These are phyloP conservation scores for Heloderma charlesbogerti DNA, from an alignment of 2,113 vertebrate species.

Conservation along the genomic window DNA sequence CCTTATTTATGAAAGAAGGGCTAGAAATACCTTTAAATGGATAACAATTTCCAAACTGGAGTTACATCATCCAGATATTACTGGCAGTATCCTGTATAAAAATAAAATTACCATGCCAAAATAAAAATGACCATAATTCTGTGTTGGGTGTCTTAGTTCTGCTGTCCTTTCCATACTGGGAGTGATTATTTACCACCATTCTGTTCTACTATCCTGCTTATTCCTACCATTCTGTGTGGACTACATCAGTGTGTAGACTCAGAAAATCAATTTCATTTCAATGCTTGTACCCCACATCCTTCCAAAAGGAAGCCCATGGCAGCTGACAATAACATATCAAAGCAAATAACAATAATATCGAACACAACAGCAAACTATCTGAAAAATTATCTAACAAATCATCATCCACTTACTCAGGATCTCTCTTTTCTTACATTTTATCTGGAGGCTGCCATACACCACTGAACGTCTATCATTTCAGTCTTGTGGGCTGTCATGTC, in stretches of 20 bases:
- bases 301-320: too few relatives aligned
- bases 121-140: neutral
- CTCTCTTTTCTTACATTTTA: neutral
- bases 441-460: neutral
- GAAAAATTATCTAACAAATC: too few relatives aligned
- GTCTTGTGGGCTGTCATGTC: neutral
- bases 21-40: neutral
- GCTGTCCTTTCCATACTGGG: neutral
- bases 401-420: neutral
- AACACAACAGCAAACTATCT: too few relatives aligned
- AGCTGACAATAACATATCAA: too few relatives aligned
- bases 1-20: neutral
- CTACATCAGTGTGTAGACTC: neutral
- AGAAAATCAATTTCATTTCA: neutral
- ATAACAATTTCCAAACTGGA: neutral
- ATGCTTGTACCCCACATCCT: neutral
- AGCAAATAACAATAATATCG: too few relatives aligned
- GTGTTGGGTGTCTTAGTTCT: neutral
- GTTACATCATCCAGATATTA: neutral
- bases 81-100: neutral
- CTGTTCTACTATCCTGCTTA: neutral
- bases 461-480: neutral
- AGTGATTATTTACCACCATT: neutral
- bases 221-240: neutral
- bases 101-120: neutral